Base-by-base conservation (phyloP, 2,797 vertebrate species). In the Psittacula derbiana region DNA sequence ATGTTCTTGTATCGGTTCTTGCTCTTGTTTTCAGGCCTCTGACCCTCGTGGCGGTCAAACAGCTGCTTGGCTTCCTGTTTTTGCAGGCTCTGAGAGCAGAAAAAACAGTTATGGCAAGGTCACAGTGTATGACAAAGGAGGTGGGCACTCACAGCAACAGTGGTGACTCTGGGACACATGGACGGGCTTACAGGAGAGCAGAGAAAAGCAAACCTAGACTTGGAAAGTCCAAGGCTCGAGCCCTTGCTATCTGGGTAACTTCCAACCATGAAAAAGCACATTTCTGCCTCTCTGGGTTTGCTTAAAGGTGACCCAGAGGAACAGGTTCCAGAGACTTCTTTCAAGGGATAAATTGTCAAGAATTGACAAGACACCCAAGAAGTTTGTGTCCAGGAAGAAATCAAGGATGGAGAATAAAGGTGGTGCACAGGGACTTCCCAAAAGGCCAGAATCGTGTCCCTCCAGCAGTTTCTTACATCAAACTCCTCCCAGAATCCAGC, bases 1-100 rank as follows among this genome's bases (percentile, higher is more conserved):
- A 99, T 99, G 97, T 99, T 99, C 98, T 99, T 99, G 96, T 99
- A 99, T 96, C 99, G 98, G 97, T 99, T 99, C 97, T 99, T 99
- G 98, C 98, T 98, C 97, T 99, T 99, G 96, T 99, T 99, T 95
- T 99, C 99, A 12, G 98, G 99, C 86, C 99, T 98, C 98, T 99
- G 99, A 12, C 99, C 99, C 92, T 99, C 99, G 33, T 98, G 98
- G 76, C 99, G 97, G 96, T 99, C 98, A 94, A 99, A 99, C 85
- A 99, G 98, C 93, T 99, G 97, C 96, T 99, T 99, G 7, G 98
- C 98, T 97, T 99, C 99, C 94, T 98, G 95, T 96, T 99, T 99
- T 97, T 99, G 99, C 91, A 99, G 98, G 90, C 98, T 98, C 99
- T 99, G 97, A 71, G 85, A 75, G 38, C 79, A 17, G 55, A 83